phyloP scores from a whole-genome alignment of 2,113 vertebrate genomes.

The Ailuropoda melanoleuca region DNA sequence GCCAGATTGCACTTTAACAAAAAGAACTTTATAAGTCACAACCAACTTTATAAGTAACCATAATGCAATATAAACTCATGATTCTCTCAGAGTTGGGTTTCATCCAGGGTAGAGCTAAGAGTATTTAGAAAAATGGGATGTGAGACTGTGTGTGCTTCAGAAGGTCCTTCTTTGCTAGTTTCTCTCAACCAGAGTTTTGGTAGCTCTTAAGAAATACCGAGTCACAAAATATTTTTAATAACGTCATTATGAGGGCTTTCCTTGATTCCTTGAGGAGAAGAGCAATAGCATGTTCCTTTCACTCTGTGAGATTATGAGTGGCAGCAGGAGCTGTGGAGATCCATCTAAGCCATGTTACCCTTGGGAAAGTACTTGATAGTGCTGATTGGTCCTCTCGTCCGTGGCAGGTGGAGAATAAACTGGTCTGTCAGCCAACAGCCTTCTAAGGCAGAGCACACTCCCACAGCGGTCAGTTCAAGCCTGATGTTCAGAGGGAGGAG shows the following conservation, averaged over 20 bases:
- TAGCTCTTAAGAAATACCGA: neutral
- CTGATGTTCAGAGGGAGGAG: neutral
- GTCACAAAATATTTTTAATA: neutral
- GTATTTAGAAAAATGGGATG: neutral
- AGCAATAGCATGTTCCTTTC: neutral
- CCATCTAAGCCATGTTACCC: no score
- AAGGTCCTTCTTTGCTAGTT: neutral
- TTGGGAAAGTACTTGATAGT: neutral
- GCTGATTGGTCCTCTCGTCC: neutral
- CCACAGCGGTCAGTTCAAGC: neutral
- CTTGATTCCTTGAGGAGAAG: neutral
- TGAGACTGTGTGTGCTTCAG: neutral
- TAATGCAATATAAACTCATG: neutral
- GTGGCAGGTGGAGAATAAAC: neutral
- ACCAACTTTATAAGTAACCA: neutral
- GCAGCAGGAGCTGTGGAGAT: neutral
- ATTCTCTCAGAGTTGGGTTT: neutral
- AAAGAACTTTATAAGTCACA: slow-evolving; percentile 30
- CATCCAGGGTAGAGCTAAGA: neutral
- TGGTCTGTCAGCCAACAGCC: neutral
- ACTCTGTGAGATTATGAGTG: neutral
- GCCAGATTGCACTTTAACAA: neutral
- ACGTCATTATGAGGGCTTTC: neutral
- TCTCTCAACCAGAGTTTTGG: neutral
- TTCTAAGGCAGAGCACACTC: neutral